Evolutionary conservation across 2,888 invertebrate species (phyloP).

Genomic region (Brachypalpus laphriformis): DNA sequence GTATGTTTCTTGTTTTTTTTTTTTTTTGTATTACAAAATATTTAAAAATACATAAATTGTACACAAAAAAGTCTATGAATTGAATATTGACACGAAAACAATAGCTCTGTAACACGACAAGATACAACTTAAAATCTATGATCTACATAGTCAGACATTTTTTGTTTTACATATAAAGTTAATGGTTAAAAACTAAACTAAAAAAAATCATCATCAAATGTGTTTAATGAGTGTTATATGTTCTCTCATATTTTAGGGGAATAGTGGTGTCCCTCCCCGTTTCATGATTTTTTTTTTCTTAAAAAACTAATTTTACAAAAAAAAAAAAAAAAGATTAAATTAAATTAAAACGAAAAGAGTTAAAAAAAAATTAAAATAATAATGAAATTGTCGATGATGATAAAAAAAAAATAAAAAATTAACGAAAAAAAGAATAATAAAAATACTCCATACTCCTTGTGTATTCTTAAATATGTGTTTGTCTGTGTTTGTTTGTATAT

Average conservation of each 20-base stretch:
- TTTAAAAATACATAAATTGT: conserved; percentile 65
- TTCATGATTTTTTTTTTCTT: conserved; percentile 39
- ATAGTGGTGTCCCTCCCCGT: neutral
- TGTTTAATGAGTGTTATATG: conserved; percentile 32
- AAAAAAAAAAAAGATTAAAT: conserved; percentile 20
- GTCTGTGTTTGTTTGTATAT: conserved; percentile 24
- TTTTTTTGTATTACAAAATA: conserved; percentile 43
- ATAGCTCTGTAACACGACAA: conserved; percentile 50
- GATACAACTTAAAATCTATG: conserved; percentile 67
- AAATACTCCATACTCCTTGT: conserved; percentile 19
- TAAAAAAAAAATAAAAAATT: conserved; percentile 34
- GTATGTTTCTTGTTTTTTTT: conserved; percentile 14
- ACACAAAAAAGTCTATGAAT: conserved; percentile 63
- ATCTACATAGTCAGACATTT: conserved; percentile 69
- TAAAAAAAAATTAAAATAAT: conserved; percentile 9
- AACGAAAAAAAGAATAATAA: neutral
- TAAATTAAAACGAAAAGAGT: conserved; percentile 23
- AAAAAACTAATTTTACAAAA: conserved; percentile 48
- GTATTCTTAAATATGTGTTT: conserved; percentile 29
- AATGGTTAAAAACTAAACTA: conserved; percentile 37
- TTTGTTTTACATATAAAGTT: conserved; percentile 76
- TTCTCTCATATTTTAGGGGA: conserved; percentile 2
- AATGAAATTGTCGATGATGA: conserved; percentile 42
- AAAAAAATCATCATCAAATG: conserved; percentile 35
- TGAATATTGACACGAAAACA: conserved; percentile 23